These are phyloP conservation scores for Xiphydria camelus DNA, from an alignment of 2,888 invertebrate genomes.

Conservation along the genomic window DNA sequence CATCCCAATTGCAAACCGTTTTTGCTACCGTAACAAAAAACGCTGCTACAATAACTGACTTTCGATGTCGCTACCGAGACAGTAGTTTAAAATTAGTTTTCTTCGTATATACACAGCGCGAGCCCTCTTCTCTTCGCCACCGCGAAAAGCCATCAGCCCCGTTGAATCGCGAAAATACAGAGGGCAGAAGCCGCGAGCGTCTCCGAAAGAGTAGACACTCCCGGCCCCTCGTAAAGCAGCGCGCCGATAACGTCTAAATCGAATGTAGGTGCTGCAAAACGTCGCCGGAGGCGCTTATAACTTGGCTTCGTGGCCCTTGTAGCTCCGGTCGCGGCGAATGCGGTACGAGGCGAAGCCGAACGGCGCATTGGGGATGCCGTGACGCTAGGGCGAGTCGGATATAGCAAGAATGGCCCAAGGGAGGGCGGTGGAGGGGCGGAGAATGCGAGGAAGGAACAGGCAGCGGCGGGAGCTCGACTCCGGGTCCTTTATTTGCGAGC, in stretches of 20 bases:
- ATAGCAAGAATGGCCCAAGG: constrained; percentile 9
- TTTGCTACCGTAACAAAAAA: too few species aligned
- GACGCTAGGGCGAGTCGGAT: constrained; percentile 7
- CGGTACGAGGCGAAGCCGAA: not conserved
- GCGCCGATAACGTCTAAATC: not conserved
- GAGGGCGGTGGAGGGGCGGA: constrained; percentile 2
- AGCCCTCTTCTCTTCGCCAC: too few species aligned
- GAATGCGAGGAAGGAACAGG: constrained; percentile 9
- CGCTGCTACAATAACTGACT: too few species aligned
- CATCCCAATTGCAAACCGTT: too few species aligned
- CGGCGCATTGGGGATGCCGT: not conserved
- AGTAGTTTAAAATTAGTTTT: too few species aligned
- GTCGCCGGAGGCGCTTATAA: not conserved
- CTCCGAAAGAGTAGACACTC: too few species aligned
- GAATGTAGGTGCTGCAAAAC: not conserved
- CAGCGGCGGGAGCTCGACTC: constrained; percentile 3
- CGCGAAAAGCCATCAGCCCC: too few species aligned
- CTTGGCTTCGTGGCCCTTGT: not conserved
- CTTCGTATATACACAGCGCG: too few species aligned
- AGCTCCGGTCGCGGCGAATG: not conserved
- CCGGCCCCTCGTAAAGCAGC: constrained; percentile 1
- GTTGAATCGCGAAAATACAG: too few species aligned
- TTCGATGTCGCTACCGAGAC: too few species aligned
- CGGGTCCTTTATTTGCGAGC: constrained; percentile 23
- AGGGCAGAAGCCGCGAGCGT: too few species aligned